Conservation (phyloP, 1,140 invertebrate species). For the Cataglyphis hispanica region DNA sequence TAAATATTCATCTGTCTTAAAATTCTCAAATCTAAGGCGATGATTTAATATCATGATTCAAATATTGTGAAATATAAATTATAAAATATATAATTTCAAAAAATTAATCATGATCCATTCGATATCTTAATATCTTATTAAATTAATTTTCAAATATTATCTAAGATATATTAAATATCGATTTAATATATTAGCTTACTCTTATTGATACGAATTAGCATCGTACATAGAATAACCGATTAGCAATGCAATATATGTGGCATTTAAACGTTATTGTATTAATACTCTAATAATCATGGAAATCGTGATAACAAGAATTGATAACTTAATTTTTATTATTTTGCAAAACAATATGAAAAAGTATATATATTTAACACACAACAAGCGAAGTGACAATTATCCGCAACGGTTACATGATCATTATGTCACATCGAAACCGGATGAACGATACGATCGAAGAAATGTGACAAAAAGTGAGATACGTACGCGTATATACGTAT, state of each 20-base stretch:
- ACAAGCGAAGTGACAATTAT: slow-evolving; percentile 7
- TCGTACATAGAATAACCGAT: neutral
- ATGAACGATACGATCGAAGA: neutral
- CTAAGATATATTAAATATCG: neutral
- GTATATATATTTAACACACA: neutral
- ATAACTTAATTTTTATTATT: neutral
- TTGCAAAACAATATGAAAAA: neutral
- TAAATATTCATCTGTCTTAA: neutral
- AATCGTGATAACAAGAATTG: neutral
- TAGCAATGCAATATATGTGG: neutral
- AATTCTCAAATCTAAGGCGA: too few species aligned
- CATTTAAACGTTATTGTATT: neutral
- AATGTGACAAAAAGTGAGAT: neutral
- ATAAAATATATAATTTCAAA: too few species aligned
- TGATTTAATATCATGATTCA: neutral
- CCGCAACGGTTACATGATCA: neutral
- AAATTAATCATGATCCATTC: neutral
- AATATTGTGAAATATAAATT: neutral
- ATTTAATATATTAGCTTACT: neutral
- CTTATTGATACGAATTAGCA: slow-evolving; percentile 4
- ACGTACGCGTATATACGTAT: neutral
- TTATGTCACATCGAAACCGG: neutral
- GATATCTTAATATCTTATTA: neutral
- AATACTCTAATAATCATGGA: neutral
- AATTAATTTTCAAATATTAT: neutral